phyloP scores from a whole-genome alignment of 2,888 invertebrate species.

The Aradus depressus region DNA sequence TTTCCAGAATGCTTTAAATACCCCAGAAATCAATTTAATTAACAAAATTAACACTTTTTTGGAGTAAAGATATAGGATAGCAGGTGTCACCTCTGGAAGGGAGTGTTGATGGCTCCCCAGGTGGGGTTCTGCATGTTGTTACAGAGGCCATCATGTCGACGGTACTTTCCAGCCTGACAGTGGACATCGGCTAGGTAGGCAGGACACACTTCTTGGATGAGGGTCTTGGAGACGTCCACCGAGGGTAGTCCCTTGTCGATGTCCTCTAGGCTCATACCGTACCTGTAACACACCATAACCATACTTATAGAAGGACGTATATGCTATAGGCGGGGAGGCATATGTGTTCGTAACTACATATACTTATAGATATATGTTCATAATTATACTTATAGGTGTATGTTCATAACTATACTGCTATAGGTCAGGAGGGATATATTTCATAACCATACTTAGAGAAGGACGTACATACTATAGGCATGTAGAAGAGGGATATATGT shows the following conservation, averaged over 20 bases:
- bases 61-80: no score
- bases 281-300: slow-evolving; percentile 43
- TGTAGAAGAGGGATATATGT: no score
- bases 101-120: slow-evolving; percentile 80
- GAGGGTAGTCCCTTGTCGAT: slow-evolving; percentile 77
- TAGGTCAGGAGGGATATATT: no score
- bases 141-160: slow-evolving; percentile 77
- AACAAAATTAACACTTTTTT: no score
- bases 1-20: not conserved
- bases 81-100: slow-evolving; percentile 62
- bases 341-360: no score
- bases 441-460: no score
- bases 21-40: not conserved
- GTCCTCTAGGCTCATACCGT: slow-evolving; percentile 73
- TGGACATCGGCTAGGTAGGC: slow-evolving; percentile 78
- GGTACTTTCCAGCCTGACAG: slow-evolving; percentile 78
- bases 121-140: slow-evolving; percentile 81
- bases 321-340: not conserved
- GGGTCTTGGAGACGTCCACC: slow-evolving; percentile 78
- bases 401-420: no score
- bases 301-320: not conserved
- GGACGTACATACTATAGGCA: no score
- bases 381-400: no score
- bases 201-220: slow-evolving; percentile 76
- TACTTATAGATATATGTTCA: no score